Evolutionary conservation across 1,140 invertebrate genomes (phyloP).

Genomic region (Caenorhabditis brenneri): DNA sequence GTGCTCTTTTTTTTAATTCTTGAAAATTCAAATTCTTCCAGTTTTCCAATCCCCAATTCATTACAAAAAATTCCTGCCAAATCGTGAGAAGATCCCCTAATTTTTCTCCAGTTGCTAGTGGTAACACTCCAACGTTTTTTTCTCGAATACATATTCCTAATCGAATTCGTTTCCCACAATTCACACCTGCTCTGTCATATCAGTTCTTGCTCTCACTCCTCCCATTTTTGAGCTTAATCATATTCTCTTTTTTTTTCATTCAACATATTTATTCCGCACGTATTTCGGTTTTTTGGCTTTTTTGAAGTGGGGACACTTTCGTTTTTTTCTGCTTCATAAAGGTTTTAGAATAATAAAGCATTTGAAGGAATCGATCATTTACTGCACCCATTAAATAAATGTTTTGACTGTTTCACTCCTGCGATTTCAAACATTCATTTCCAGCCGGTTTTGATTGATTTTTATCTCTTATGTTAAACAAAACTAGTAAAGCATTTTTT

Average conservation of each 20-base stretch:
- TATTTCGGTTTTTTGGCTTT: too few species aligned
- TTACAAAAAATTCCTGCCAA: too few species aligned
- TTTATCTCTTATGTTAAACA: too few species aligned
- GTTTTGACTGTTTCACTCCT: too few species aligned
- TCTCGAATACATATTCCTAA: not conserved
- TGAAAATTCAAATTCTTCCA: not conserved
- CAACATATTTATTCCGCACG: not conserved
- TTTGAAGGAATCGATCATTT: too few species aligned
- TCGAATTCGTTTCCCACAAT: not conserved
- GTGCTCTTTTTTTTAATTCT: not conserved
- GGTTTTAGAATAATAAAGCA: too few species aligned
- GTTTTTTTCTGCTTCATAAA: not conserved
- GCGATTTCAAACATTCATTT: too few species aligned
- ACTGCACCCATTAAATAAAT: too few species aligned
- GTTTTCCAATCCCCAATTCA: too few species aligned
- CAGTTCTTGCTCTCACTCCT: not conserved
- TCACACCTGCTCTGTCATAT: not conserved
- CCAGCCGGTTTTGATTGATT: too few species aligned
- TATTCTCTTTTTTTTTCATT: not conserved
- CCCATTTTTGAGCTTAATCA: constrained; percentile 8
- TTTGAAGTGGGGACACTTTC: too few species aligned
- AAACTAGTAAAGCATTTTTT: too few species aligned
- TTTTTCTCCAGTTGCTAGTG: not conserved
- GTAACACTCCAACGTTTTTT: not conserved
- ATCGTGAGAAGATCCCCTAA: not conserved